Percentiles rank a stretch among this genome's conserved stretches.
Evolutionary conservation across 2,113 vertebrate genomes (phyloP).

Genomic region (Toxostoma redivivum): DNA sequence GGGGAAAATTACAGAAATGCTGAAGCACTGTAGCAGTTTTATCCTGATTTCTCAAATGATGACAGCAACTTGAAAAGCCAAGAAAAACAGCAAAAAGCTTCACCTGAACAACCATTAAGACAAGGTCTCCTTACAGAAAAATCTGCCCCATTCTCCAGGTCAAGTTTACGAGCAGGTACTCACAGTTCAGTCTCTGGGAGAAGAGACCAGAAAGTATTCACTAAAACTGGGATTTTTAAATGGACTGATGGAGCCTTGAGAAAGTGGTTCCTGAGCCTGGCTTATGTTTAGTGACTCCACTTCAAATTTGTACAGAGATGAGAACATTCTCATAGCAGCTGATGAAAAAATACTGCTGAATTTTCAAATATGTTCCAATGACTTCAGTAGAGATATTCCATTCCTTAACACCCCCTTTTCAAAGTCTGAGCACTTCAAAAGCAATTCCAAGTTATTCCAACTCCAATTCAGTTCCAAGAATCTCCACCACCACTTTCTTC

Average conservation of each 20-base stretch:
- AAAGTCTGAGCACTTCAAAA: not conserved
- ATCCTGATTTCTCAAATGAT: not conserved
- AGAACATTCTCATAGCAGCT: not conserved
- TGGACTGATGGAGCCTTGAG: not conserved
- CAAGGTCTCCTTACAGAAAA: not conserved
- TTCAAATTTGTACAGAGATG: not conserved
- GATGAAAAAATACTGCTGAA: not conserved
- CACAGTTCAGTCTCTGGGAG: rapidly evolving
- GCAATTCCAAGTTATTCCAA: not conserved
- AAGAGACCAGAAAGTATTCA: not conserved
- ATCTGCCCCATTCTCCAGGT: not conserved
- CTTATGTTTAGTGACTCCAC: not conserved
- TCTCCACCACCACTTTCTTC: not conserved
- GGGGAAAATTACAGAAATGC: not conserved
- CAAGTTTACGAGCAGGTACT: not conserved
- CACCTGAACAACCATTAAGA: not conserved
- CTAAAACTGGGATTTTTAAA: not conserved
- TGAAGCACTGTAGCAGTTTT: not conserved
- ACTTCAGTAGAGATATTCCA: not conserved
- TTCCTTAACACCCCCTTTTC: not conserved
- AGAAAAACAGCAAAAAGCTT: not conserved
- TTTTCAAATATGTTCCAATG: not conserved
- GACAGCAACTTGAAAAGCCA: not conserved
- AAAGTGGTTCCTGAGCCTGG: not conserved
- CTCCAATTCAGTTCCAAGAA: not conserved